Evolutionary conservation across 2,888 invertebrate species (phyloP), one percentile per base, ranked within the genome.

Genomic region (Drosophila setosimentum): DNA sequence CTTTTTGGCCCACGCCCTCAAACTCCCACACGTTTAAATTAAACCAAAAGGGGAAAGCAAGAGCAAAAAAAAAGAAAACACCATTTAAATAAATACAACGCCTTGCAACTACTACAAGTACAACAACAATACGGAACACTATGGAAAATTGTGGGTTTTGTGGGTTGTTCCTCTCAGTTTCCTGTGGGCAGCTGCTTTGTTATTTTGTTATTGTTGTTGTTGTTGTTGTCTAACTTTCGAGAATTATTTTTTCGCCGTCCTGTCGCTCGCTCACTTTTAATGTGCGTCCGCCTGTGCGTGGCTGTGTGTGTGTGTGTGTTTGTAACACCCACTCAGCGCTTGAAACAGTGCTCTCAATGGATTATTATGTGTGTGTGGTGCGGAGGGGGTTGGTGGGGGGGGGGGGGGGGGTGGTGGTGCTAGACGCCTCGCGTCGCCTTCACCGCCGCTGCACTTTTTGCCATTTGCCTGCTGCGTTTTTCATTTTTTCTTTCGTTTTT

Each of bases 401-500:
- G 29, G 48, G 48, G 53, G 13, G 33, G 35, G 45, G 24, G 24
- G 67, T 29, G 35, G 49, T 45, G 55, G 54, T 57, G 71, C 82
- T 79, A 85, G 89, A 85, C 82, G 72, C 83, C 81, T 80, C 68
- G 48, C 70, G 51, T 68, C 70, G 76, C 74, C 78, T 73, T 76
- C 60, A 64, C 65, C 61, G 71, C 63, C 50, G 65, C 67, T 82
- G 85, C 82, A 79, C 70, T 82, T 87, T 87, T 83, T 75, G 68
- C 64, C 55, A 68, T 71, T 75, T 62, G 73, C 77, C 79, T 83
- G 67, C 73, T 72, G 65, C 73, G 73, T 75, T 79, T 73, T 57
- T 49, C 53, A 53, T 6, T 16, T 49, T 58, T 48, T 68, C 37
- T 21, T 48, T 54, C 16, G 13, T 27, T 49, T 48, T 30, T 60